Percentiles rank a stretch among this genome's conserved stretches.
Conservation (phyloP, 2,797 vertebrate genomes). For the Chiloscyllium punctatum region DNA sequence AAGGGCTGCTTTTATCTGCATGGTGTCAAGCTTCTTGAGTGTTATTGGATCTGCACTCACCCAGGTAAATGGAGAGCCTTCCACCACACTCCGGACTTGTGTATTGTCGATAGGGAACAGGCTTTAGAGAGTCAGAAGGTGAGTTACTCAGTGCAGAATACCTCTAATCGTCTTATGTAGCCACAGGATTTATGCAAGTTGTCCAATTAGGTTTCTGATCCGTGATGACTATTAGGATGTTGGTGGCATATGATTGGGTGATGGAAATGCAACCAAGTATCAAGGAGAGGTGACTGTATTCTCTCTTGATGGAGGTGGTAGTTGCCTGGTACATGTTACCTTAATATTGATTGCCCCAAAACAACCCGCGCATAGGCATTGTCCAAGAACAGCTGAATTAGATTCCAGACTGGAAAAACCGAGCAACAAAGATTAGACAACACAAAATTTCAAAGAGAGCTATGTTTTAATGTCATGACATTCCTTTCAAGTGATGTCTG, state of each 20-base stretch:
- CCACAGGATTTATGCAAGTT: too few species aligned
- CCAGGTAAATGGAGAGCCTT: too few species aligned
- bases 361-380: not conserved
- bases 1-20: too few species aligned
- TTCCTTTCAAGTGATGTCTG: not conserved
- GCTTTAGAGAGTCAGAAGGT: too few species aligned
- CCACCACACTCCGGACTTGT: too few species aligned
- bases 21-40: too few species aligned
- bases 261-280: not conserved
- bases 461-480: not conserved
- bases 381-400: not conserved
- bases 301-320: not conserved
- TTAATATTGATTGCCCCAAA: not conserved
- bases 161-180: too few species aligned
- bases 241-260: not conserved
- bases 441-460: not conserved
- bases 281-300: not conserved
- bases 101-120: too few species aligned
- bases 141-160: too few species aligned
- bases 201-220: too few species aligned
- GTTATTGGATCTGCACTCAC: too few species aligned
- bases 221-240: too few species aligned
- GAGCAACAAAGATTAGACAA: not conserved
- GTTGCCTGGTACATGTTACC: not conserved
- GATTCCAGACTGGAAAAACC: not conserved